Evolutionary conservation across 2,888 invertebrate species (phyloP).

Genomic region (Cordylochernes scorpioides): DNA sequence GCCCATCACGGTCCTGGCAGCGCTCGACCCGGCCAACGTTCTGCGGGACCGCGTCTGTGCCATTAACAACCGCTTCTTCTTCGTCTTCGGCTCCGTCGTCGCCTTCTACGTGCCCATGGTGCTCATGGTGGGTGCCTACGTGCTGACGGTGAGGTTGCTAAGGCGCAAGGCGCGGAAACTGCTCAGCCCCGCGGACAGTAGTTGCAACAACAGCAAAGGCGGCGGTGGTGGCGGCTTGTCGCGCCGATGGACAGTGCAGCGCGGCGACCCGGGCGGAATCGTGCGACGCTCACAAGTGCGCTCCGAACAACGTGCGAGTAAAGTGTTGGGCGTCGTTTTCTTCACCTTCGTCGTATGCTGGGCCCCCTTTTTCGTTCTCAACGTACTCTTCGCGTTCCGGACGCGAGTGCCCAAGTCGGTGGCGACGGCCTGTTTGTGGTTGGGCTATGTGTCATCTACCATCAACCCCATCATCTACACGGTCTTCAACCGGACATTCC

Average conservation of each 20-base stretch:
- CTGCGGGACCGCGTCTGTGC: slow-evolving; percentile 20
- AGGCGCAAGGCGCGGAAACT: slow-evolving; percentile 47
- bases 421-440: slow-evolving; percentile 63
- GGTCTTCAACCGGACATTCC: slow-evolving; percentile 75
- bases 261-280: slow-evolving; percentile 4
- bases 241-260: no score
- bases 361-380: slow-evolving; percentile 83
- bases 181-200: slow-evolving; percentile 14
- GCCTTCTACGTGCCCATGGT: slow-evolving; percentile 83
- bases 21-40: slow-evolving; percentile 26
- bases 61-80: slow-evolving; percentile 22
- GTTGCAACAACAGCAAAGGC: slow-evolving; percentile 6
- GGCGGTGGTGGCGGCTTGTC: slow-evolving; percentile 1
- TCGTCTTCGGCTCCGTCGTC: slow-evolving; percentile 72
- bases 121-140: slow-evolving; percentile 85
- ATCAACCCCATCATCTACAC: slow-evolving; percentile 89
- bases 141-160: slow-evolving; percentile 59
- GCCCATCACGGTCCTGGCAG: slow-evolving; percentile 35
- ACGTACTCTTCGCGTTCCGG: slow-evolving; percentile 54
- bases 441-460: slow-evolving; percentile 78
- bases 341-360: slow-evolving; percentile 77
- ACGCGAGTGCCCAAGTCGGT: slow-evolving; percentile 39
- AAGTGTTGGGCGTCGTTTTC: slow-evolving; percentile 76
- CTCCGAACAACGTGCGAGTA: slow-evolving; percentile 82
- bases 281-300: slow-evolving; percentile 30